phyloP scores from a whole-genome alignment of 2,888 invertebrate species.

The Eumacrocentrus americanus region DNA sequence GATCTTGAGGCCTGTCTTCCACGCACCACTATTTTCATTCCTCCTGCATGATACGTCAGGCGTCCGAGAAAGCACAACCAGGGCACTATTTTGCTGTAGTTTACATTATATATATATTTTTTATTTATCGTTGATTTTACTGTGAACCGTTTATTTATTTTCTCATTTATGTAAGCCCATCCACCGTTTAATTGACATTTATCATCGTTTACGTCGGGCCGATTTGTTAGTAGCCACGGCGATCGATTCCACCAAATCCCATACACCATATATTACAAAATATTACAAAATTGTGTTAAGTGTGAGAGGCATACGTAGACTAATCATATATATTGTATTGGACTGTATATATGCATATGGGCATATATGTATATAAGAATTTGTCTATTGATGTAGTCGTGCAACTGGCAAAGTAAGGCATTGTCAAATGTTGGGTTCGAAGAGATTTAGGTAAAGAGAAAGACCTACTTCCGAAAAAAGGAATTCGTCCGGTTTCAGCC shows the following conservation, averaged over 20 bases:
- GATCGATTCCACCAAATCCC: constrained; percentile 30
- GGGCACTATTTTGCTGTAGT: constrained; percentile 63
- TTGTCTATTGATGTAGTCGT: too few relatives aligned
- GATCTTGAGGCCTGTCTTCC: constrained; percentile 76
- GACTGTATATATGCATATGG: not conserved
- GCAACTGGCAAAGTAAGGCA: too few relatives aligned
- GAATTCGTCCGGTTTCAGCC: constrained; percentile 80
- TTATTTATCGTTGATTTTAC: constrained; percentile 7
- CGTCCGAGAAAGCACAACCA: constrained; percentile 77
- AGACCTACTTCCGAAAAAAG: constrained; percentile 88
- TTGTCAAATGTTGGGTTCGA: not conserved
- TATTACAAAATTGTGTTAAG: not conserved
- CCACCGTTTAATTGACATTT: constrained; percentile 32
- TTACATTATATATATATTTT: constrained; percentile 15
- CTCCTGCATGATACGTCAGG: constrained; percentile 76
- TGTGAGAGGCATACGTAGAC: not conserved
- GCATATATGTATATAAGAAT: too few relatives aligned
- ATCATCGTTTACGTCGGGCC: not conserved
- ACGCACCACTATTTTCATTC: constrained; percentile 77
- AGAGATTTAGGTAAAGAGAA: constrained; percentile 31
- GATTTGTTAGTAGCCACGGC: not conserved
- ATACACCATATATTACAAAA: constrained; percentile 33
- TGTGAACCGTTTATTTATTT: constrained; percentile 8
- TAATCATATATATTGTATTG: not conserved
- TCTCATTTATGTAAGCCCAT: constrained; percentile 31